Conservation (phyloP, 2,888 invertebrate genomes). For the Temnothorax ravouxi region DNA sequence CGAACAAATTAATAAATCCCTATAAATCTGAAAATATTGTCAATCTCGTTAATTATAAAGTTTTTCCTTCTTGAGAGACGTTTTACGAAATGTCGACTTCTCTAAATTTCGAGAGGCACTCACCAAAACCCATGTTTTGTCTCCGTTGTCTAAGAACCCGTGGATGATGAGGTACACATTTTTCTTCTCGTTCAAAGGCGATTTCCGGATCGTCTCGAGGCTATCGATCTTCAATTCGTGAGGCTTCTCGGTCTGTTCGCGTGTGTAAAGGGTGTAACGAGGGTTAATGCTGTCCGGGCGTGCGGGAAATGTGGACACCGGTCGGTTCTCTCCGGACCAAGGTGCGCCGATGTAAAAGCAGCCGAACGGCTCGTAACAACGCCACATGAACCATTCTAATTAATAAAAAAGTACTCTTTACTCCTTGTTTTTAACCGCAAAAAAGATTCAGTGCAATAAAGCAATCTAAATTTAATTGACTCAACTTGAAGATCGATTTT, state of each 20-base stretch:
- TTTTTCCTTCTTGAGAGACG: too few species aligned
- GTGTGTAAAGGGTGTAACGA: slow-evolving; percentile 89
- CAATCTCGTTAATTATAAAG: neutral
- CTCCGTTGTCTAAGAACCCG: slow-evolving; percentile 95
- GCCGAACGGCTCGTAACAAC: slow-evolving; percentile 93
- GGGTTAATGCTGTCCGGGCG: slow-evolving; percentile 90
- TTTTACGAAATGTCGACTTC: neutral
- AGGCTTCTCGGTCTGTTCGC: slow-evolving; percentile 87
- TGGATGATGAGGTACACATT: slow-evolving; percentile 93
- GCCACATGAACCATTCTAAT: slow-evolving; percentile 86
- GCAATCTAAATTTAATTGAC: neutral
- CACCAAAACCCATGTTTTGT: slow-evolving; percentile 92
- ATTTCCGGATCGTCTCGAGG: slow-evolving; percentile 88
- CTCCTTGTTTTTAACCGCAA: neutral
- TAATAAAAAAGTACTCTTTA: slow-evolving; percentile 20
- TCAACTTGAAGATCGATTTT: slow-evolving; percentile 1
- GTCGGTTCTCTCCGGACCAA: slow-evolving; percentile 93
- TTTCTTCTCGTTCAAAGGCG: slow-evolving; percentile 89
- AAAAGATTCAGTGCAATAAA: neutral
- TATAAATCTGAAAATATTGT: neutral
- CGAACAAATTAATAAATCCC: neutral
- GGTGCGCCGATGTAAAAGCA: slow-evolving; percentile 93
- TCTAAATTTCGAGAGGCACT: slow-evolving; percentile 59
- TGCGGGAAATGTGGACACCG: slow-evolving; percentile 93
- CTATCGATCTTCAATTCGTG: slow-evolving; percentile 90